Conservation (phyloP, 2,113 vertebrate species). For the Ranitomeya imitator region DNA sequence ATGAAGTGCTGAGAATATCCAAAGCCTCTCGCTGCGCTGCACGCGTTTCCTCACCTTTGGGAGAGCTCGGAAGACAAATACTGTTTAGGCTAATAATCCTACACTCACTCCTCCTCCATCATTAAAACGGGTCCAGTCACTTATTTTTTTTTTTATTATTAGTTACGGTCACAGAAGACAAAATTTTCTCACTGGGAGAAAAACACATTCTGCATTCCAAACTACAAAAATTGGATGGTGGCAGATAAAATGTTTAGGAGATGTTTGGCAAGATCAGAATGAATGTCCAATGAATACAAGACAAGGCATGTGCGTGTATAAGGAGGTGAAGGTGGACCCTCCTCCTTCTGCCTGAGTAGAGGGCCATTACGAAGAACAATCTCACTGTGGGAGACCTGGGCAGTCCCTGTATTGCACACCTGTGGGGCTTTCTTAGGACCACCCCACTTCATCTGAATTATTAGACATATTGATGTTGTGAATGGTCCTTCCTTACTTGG, state of each 20-base stretch:
- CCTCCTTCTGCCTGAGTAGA: no score
- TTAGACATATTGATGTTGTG: no score
- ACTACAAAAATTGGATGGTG: not conserved
- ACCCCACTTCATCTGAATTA: no score
- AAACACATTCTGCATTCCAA: not conserved
- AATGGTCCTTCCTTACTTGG: no score
- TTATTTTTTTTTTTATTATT: not conserved
- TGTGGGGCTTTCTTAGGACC: no score
- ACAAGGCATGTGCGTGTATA: not conserved
- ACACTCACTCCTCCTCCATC: not conserved
- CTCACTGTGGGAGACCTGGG: no score
- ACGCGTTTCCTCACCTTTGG: not conserved
- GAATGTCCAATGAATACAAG: not conserved
- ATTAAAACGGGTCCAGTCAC: not conserved
- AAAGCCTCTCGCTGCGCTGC: not conserved
- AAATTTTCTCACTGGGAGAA: not conserved
- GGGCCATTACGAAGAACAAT: no score
- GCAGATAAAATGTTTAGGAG: not conserved
- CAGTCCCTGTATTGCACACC: no score
- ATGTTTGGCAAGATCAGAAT: no score
- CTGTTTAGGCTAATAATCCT: conserved; percentile 8
- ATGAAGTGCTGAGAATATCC: not conserved
- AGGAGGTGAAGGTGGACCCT: not conserved
- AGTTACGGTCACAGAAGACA: not conserved
- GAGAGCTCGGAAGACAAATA: conserved; percentile 9